phyloP scores from a whole-genome alignment of 2,797 vertebrate genomes.

The Eremophila alpestris region DNA sequence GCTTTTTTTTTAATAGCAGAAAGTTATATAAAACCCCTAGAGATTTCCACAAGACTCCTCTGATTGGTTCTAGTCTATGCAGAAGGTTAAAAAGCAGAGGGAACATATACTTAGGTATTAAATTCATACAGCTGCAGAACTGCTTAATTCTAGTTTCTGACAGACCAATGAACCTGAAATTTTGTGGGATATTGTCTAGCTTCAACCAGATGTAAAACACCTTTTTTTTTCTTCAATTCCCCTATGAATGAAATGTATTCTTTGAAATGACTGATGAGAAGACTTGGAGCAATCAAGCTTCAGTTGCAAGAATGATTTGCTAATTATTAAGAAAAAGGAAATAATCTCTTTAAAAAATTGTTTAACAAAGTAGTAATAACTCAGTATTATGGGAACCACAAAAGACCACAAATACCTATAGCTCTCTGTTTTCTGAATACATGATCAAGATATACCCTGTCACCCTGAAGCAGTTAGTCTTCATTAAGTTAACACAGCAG shows the following conservation, averaged over 20 bases:
- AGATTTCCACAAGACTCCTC: not conserved
- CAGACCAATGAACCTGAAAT: not conserved
- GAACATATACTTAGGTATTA: not conserved
- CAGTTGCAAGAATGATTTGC: not conserved
- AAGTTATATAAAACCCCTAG: not conserved
- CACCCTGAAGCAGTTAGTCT: not conserved
- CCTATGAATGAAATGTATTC: not conserved
- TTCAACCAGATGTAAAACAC: not conserved
- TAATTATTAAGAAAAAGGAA: not conserved
- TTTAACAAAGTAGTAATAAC: not conserved
- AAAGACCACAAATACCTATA: not conserved
- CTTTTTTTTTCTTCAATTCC: not conserved
- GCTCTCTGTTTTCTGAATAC: not conserved
- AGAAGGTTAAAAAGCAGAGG: not conserved
- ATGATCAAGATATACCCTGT: not conserved
- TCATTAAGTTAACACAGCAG: not conserved
- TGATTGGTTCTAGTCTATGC: not conserved
- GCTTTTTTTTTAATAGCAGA: too few relatives aligned
- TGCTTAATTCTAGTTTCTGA: not conserved
- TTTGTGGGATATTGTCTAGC: not conserved
- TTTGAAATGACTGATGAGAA: not conserved
- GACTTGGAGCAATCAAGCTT: not conserved
- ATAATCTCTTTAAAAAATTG: not conserved
- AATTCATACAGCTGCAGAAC: not conserved
- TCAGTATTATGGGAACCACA: not conserved